Conservation (phyloP, 2,888 invertebrate genomes). For the Boloria euphrosyne region DNA sequence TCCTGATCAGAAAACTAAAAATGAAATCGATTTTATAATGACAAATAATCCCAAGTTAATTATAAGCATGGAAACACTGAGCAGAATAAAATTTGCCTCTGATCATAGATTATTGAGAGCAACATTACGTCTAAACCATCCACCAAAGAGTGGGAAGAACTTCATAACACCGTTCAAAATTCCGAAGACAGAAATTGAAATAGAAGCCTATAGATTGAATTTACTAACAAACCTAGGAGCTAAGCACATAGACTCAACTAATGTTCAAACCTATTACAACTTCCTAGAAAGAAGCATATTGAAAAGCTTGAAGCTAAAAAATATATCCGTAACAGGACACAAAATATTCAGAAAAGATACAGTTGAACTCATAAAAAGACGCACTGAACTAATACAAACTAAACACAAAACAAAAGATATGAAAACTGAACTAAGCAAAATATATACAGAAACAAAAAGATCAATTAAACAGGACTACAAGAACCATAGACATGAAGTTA, state of each 20-base stretch:
- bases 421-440: slow-evolving; percentile 27
- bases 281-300: too few relatives aligned
- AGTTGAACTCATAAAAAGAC: too few relatives aligned
- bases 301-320: background rate
- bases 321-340: background rate
- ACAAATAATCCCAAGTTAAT: background rate
- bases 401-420: too few relatives aligned
- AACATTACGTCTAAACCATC: background rate
- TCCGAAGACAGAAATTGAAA: too few relatives aligned
- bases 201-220: too few relatives aligned
- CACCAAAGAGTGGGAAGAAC: background rate
- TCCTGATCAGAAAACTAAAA: too few relatives aligned
- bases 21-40: background rate
- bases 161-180: too few relatives aligned
- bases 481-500: too few relatives aligned
- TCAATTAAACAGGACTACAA: slow-evolving; percentile 29
- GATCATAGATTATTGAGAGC: slow-evolving; percentile 1
- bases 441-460: slow-evolving; percentile 23
- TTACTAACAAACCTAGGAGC: too few relatives aligned
- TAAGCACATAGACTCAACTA: too few relatives aligned
- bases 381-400: slow-evolving; percentile 21
- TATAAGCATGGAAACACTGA: background rate
- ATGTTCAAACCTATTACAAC: too few relatives aligned
- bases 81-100: background rate
- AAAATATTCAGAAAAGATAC: too few relatives aligned